Evolutionary conservation across 2,113 vertebrate genomes (phyloP), one percentile per base, ranked within the genome.

Genomic region (Bufo gargarizans): DNA sequence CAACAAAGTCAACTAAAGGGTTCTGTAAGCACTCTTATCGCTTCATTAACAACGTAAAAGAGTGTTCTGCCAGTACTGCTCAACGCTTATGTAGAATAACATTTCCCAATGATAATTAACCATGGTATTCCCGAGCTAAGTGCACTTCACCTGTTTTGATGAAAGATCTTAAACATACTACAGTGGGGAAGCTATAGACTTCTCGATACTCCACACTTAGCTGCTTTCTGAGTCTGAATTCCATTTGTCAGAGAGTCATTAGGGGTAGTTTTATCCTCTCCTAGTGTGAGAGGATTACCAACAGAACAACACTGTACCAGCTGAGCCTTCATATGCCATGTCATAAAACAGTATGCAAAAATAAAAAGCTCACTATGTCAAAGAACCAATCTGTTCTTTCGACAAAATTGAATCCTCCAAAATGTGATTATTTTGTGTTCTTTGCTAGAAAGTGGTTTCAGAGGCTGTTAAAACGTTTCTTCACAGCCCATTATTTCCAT

Each of bases 381-480:
- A 84, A 89, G 72, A 58, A 89, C 81, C 87, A 89, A 89, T 84
- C 87, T 89, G 87, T 89, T 89, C 87, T 84, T 72, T 63, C 65
- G 59, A 84, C 50, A 61, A 77, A 72, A 89, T 47, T 67, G 72
- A 89, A 89, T 89, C 59, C 87, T 89, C 82, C 81, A 89, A 89
- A 89, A 89, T 89, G 87, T 77, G 82, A 84, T 89, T 65, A 89
- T 89, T 84, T 89, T 89, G 72, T 89, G 87, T 89, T 84, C 87
- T 89, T 84, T 89, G 87, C 87, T 55, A 74, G 61, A 67, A 84
- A 89, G 81, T 84, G 87, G 87, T 78, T 89, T 84, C 87, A 89
- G 81, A 89, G 87, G 87, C 84, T 89, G 87, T 89, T 89, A 89
- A 89, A 89, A 89, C 59, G 84, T 89, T 89, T 78, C 87, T 89